Conservation (phyloP, 2,888 invertebrate species). For the Parasteatoda lunata region DNA sequence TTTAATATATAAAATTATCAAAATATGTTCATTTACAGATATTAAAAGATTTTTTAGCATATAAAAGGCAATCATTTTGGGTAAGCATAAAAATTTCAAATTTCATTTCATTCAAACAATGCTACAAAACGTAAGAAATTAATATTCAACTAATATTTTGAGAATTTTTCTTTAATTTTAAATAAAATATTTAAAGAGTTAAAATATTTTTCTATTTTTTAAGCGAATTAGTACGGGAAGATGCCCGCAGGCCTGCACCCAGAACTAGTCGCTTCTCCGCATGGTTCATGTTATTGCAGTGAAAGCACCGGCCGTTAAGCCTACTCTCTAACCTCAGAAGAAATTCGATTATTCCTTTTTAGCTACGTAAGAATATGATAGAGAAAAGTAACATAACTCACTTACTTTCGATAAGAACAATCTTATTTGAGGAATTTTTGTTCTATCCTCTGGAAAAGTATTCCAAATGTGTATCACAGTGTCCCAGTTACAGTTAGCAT, state of each 20-base stretch:
- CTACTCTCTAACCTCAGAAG: conserved; percentile 1
- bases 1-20: too few relatives aligned
- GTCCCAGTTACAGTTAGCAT: conserved; percentile 13
- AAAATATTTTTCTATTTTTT: too few relatives aligned
- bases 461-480: background rate
- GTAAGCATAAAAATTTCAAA: too few relatives aligned
- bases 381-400: background rate
- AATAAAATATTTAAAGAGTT: too few relatives aligned
- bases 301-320: conserved; percentile 40
- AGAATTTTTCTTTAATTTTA: too few relatives aligned
- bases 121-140: too few relatives aligned
- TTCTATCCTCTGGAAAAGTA: background rate
- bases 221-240: background rate
- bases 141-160: too few relatives aligned
- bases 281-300: conserved; percentile 51
- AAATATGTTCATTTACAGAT: too few relatives aligned
- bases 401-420: conserved; percentile 3
- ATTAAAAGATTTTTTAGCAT: too few relatives aligned
- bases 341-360: background rate
- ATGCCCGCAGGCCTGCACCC: conserved; percentile 45
- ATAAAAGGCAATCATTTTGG: too few relatives aligned
- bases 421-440: background rate
- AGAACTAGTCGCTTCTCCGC: conserved; percentile 41
- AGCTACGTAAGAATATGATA: background rate
- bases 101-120: too few relatives aligned